Evolutionary conservation across 2,888 invertebrate species (phyloP).

Genomic region (Fabriciana adippe): DNA sequence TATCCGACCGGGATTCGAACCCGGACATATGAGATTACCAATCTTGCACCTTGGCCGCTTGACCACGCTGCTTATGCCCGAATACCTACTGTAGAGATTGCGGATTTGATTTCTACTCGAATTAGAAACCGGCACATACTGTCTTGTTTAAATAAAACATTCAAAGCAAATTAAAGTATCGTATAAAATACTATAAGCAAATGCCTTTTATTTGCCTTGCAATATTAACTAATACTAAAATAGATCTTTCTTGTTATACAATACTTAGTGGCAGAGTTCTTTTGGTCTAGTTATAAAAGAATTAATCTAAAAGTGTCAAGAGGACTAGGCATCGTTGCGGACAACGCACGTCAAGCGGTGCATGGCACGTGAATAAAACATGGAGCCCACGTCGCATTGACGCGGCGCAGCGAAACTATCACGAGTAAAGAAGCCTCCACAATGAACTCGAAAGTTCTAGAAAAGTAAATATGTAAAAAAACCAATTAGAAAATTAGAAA

Average conservation of each 20-base stretch:
- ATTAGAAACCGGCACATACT: no score
- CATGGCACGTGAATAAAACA: slow-evolving; percentile 45
- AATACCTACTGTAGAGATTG: no score
- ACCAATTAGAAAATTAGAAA: neutral
- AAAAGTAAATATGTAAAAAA: neutral
- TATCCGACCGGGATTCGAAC: no score
- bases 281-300: slow-evolving; percentile 30
- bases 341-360: slow-evolving; percentile 41
- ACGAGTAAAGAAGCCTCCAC: neutral
- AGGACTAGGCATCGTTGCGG: slow-evolving; percentile 36
- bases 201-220: no score
- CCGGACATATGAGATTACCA: no score
- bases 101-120: no score
- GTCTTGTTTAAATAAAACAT: no score
- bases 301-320: slow-evolving; percentile 42
- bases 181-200: no score
- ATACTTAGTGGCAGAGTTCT: slow-evolving; percentile 3
- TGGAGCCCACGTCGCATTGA: slow-evolving; percentile 37
- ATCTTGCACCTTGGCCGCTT: no score
- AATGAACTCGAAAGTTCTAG: neutral
- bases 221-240: no score
- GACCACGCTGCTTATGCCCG: no score
- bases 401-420: slow-evolving; percentile 34
- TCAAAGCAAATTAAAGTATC: no score
- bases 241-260: neutral